phyloP scores from a whole-genome alignment of 2,888 invertebrate genomes.

The Tipula lateralis region DNA sequence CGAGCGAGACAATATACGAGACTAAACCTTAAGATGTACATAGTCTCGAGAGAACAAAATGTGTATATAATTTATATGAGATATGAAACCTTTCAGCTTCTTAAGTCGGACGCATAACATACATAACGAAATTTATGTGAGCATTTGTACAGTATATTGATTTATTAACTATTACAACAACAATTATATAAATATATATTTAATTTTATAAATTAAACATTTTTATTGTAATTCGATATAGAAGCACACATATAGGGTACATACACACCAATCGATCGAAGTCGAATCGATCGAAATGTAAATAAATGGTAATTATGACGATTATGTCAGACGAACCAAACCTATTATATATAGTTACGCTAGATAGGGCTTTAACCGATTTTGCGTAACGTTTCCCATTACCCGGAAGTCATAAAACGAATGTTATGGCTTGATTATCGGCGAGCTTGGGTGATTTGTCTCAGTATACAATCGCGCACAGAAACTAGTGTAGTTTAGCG shows the following conservation, averaged over 20 bases:
- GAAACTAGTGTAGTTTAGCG: too few species aligned
- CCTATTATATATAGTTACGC: not conserved
- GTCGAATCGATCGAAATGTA: not conserved
- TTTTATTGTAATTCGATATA: not conserved
- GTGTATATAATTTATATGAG: too few species aligned
- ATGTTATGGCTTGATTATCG: too few species aligned
- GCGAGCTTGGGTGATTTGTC: too few species aligned
- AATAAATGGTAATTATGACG: not conserved
- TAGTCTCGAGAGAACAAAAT: not conserved
- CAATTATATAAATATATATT: not conserved
- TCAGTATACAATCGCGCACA: too few species aligned
- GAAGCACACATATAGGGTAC: not conserved
- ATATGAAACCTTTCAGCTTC: not conserved
- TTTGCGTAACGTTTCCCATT: too few species aligned
- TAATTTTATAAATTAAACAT: not conserved
- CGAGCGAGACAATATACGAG: not conserved
- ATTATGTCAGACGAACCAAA: not conserved
- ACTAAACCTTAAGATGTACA: too few species aligned
- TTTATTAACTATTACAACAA: not conserved
- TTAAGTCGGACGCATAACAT: not conserved
- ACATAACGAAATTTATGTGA: not conserved
- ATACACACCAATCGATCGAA: not conserved
- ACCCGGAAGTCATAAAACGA: too few species aligned
- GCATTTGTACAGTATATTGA: not conserved
- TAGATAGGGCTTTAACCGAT: too few species aligned